phyloP scores from a whole-genome alignment of 1,140 invertebrate species.

The Plectus sambesii region DNA sequence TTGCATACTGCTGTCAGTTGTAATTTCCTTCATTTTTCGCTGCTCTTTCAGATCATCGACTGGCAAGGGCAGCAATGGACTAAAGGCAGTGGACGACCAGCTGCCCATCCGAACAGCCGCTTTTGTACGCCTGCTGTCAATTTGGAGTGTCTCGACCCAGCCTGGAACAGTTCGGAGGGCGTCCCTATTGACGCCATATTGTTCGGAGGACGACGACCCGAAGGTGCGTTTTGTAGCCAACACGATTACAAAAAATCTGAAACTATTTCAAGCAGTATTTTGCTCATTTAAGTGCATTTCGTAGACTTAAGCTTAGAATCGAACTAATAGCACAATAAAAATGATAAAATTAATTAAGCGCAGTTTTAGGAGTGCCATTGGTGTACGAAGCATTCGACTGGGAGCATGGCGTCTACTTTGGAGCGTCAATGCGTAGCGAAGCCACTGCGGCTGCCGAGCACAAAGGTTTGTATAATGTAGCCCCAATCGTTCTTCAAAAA shows the following conservation, averaged over 20 bases:
- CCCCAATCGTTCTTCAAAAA: too few species aligned
- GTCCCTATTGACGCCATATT: slow-evolving; percentile 91
- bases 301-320: neutral
- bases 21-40: too few species aligned
- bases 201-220: slow-evolving; percentile 83
- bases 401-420: slow-evolving; percentile 91
- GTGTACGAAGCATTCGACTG: slow-evolving; percentile 83
- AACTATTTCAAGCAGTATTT: neutral
- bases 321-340: too few species aligned
- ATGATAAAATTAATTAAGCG: neutral
- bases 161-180: too few species aligned
- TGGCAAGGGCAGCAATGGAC: slow-evolving; percentile 55
- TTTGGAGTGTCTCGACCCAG: slow-evolving; percentile 81
- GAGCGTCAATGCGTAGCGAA: slow-evolving; percentile 87
- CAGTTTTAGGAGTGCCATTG: slow-evolving; percentile 67
- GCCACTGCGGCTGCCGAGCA: slow-evolving; percentile 94
- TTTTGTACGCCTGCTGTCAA: slow-evolving; percentile 85
- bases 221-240: too few species aligned
- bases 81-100: slow-evolving; percentile 57
- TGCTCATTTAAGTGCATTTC: neutral
- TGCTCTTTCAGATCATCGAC: slow-evolving; percentile 41
- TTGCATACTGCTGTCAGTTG: too few species aligned
- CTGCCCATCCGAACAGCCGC: slow-evolving; percentile 85
- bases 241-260: too few species aligned
- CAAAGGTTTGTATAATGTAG: slow-evolving; percentile 56